Conservation (phyloP, 2,113 vertebrate species). For the Chionomys nivalis region DNA sequence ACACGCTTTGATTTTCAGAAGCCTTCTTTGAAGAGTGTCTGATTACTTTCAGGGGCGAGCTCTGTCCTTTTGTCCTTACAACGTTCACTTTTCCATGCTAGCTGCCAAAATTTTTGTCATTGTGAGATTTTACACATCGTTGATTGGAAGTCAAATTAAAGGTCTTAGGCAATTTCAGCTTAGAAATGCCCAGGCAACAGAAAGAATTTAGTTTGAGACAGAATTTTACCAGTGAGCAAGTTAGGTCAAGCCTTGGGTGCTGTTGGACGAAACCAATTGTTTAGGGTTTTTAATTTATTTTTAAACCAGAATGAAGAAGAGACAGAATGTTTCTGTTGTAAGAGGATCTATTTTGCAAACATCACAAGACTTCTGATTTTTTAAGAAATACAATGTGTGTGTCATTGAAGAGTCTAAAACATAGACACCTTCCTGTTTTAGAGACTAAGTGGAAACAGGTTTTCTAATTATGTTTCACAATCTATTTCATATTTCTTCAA, state of each 20-base stretch:
- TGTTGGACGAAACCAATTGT: slow-evolving; percentile 10
- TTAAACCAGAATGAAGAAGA: background rate
- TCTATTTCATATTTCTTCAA: background rate
- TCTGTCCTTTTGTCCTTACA: slow-evolving; percentile 69
- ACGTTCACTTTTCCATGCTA: slow-evolving; percentile 68
- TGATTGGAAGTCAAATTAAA: slow-evolving; percentile 73
- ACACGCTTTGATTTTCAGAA: slow-evolving; percentile 67
- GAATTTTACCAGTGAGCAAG: slow-evolving; percentile 38
- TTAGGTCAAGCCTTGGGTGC: slow-evolving; percentile 33
- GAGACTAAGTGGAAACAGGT: background rate
- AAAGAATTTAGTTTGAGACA: background rate
- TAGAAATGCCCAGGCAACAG: slow-evolving; percentile 48
- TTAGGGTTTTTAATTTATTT: background rate
- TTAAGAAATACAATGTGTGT: background rate
- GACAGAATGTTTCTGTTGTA: background rate
- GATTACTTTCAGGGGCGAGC: slow-evolving; percentile 66
- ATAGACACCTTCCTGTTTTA: background rate
- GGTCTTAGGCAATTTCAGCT: slow-evolving; percentile 69
- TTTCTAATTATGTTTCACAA: background rate
- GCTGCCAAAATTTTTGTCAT: slow-evolving; percentile 63
- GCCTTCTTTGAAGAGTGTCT: slow-evolving; percentile 62
- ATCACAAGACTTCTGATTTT: background rate
- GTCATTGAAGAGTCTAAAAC: background rate
- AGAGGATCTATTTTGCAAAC: background rate
- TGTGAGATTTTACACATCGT: slow-evolving; percentile 63